A percentile compares a stretch with the other conserved stretches of the same genome.
Evolutionary conservation across 2,797 vertebrate genomes (phyloP).

Genomic region (Semotilus atromaculatus): DNA sequence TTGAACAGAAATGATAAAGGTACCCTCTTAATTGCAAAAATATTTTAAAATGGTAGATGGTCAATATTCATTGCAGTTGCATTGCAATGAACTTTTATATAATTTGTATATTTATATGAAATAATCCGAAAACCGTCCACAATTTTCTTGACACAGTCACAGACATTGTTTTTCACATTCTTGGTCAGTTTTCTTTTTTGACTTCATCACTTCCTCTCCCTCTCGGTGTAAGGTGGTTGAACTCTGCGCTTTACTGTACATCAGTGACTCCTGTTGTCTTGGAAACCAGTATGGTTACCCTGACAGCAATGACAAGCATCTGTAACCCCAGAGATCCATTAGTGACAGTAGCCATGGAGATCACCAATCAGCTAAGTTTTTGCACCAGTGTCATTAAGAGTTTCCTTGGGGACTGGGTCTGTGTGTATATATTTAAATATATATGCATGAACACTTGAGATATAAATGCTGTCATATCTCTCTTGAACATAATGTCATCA

Average conservation of each 20-base stretch:
- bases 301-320: constrained; percentile 71
- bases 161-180: background rate
- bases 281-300: constrained; percentile 69
- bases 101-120: background rate
- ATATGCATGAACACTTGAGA: background rate
- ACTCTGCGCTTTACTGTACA: constrained; percentile 51
- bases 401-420: constrained; percentile 23
- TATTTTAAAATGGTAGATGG: background rate
- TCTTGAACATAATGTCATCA: constrained; percentile 8
- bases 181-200: background rate
- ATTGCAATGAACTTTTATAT: background rate
- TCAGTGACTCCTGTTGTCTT: constrained; percentile 67
- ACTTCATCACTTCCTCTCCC: constrained; percentile 2
- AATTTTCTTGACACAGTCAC: background rate
- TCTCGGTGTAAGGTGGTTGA: constrained; percentile 56
- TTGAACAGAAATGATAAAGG: background rate
- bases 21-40: background rate
- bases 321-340: constrained; percentile 79
- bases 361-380: constrained; percentile 70
- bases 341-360: constrained; percentile 77
- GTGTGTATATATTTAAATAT: constrained; percentile 24
- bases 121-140: background rate
- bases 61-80: background rate
- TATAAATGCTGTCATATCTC: constrained; percentile 7
- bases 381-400: constrained; percentile 56